A percentile compares a stretch with the other conserved stretches of the same genome.
Conservation (phyloP, 2,888 invertebrate genomes). For the Spisula solida region DNA sequence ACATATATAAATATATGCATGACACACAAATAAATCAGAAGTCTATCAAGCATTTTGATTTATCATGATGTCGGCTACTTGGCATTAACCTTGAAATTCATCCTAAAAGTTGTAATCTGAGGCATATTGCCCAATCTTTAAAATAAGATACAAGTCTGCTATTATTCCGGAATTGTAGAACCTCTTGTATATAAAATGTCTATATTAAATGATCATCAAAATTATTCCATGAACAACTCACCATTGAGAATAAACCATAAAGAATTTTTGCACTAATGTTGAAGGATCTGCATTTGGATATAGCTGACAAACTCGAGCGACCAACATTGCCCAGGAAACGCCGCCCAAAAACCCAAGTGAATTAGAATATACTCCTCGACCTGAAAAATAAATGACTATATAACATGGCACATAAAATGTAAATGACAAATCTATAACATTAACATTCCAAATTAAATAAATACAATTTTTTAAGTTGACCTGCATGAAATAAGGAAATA, state of each 20-base stretch:
- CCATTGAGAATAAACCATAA: slow-evolving; percentile 99
- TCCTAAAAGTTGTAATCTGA: no score
- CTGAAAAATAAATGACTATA: slow-evolving; percentile 70
- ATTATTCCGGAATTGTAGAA: no score
- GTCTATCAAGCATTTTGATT: background rate
- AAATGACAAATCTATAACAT: no score
- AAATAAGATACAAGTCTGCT: no score
- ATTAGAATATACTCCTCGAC: slow-evolving; percentile 99
- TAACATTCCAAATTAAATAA: no score
- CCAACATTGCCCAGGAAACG: slow-evolving; percentile 99
- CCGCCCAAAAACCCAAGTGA: slow-evolving; percentile 99
- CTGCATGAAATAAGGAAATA: no score
- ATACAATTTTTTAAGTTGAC: no score
- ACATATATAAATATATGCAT: background rate
- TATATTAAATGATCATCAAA: background rate
- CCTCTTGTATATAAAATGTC: no score
- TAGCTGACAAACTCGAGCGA: slow-evolving; percentile 98
- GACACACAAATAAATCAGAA: background rate
- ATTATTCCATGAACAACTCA: slow-evolving; percentile 71
- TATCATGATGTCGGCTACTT: background rate
- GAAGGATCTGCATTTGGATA: slow-evolving; percentile 99
- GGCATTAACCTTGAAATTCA: no score
- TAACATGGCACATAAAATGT: no score
- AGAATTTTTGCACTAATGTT: slow-evolving; percentile 98
- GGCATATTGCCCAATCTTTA: no score